A percentile compares a stretch with the other conserved stretches of the same genome.
These are phyloP conservation scores for Parnassius glacialis DNA, from an alignment of 2,888 invertebrate species.

Conservation along the genomic window DNA sequence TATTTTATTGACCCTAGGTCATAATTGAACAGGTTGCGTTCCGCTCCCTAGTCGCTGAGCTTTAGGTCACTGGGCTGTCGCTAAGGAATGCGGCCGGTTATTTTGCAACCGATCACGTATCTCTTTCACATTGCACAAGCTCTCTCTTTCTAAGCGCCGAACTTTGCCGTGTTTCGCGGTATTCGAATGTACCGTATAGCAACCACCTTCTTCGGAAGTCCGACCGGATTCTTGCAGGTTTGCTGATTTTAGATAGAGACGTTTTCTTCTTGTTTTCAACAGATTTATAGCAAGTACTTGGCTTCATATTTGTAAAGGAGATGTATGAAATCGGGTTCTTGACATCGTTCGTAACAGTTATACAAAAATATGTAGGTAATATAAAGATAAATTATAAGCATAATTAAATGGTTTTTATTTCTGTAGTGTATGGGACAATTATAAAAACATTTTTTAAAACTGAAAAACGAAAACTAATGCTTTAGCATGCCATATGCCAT, in stretches of 20 bases:
- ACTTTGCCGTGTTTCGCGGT: constrained; percentile 33
- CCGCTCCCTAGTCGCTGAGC: constrained; percentile 38
- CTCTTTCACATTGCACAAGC: constrained; percentile 35
- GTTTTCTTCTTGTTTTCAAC: constrained; percentile 26
- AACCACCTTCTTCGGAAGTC: constrained; percentile 57
- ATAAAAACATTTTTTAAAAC: too few relatives aligned
- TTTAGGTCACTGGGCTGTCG: constrained; percentile 76
- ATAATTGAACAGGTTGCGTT: constrained; percentile 31
- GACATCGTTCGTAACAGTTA: too few relatives aligned
- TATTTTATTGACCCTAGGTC: constrained; percentile 27
- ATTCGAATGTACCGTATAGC: constrained; percentile 32
- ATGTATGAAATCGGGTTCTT: too few relatives aligned
- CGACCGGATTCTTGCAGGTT: constrained; percentile 51
- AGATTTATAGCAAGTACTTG: constrained; percentile 30
- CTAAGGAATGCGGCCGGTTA: constrained; percentile 65
- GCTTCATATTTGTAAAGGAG: constrained; percentile 26
- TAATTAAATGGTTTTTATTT: too few relatives aligned
- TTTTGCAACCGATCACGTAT: constrained; percentile 68
- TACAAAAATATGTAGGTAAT: too few relatives aligned
- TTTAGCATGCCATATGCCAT: too few relatives aligned
- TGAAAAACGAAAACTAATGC: too few relatives aligned
- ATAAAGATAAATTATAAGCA: too few relatives aligned
- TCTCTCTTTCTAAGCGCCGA: constrained; percentile 45
- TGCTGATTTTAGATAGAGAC: constrained; percentile 41
- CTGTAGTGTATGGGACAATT: too few relatives aligned